Evolutionary conservation across 2,113 vertebrate species (phyloP).

Genomic region (Amazona guildingii): DNA sequence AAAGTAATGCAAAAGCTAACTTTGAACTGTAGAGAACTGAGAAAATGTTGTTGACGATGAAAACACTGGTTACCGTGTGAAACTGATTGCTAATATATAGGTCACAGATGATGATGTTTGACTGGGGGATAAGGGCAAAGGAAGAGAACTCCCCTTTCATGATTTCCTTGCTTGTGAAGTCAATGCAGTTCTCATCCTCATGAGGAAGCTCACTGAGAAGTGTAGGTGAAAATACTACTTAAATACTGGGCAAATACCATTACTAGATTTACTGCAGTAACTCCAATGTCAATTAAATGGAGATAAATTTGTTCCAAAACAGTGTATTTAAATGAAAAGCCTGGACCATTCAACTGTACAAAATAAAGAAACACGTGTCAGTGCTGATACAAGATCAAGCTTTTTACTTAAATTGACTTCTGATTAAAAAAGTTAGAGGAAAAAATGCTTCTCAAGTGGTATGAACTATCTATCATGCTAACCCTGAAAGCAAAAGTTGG

Average conservation of each 20-base stretch:
- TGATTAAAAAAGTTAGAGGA: slow-evolving; percentile 7
- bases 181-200: not conserved
- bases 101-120: not conserved
- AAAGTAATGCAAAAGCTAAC: not conserved
- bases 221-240: not conserved
- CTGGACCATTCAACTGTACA: not conserved
- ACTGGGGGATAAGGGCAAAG: not conserved
- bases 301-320: not conserved
- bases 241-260: not conserved
- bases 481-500: not conserved
- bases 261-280: not conserved
- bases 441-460: not conserved
- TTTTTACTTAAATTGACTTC: slow-evolving; percentile 34
- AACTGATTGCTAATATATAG: not conserved
- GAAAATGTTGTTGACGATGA: not conserved
- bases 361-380: not conserved
- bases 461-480: not conserved
- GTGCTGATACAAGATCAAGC: not conserved
- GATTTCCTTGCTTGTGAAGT: not conserved
- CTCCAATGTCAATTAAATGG: not conserved
- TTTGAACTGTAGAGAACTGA: not conserved
- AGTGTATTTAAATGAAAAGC: not conserved
- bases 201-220: not conserved
- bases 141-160: not conserved
- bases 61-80: not conserved